Conservation (phyloP, 64 coral and sea anemone genomes). For the Pachyseris speciosa region DNA sequence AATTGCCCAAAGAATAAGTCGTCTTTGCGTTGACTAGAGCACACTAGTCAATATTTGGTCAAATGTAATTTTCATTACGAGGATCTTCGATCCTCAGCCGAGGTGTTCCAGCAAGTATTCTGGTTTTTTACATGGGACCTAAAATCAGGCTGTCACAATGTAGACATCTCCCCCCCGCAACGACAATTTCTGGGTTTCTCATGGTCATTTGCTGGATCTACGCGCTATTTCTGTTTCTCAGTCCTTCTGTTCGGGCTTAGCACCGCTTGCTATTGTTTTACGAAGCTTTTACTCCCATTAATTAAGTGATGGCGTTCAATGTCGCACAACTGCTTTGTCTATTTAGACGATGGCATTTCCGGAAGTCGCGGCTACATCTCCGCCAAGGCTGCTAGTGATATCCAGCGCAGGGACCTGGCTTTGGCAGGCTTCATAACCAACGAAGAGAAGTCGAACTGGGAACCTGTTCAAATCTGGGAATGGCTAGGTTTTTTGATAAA, state of each 20-base stretch:
- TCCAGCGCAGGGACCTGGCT: constrained; percentile 6
- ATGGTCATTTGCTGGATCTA: background rate
- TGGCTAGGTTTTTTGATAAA: no score
- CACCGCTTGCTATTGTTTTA: background rate
- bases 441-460: no score
- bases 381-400: constrained; percentile 11
- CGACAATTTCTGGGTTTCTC: constrained; percentile 40
- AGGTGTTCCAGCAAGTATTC: constrained; percentile 2
- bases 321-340: background rate
- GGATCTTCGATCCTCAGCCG: constrained; percentile 35
- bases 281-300: constrained; percentile 44
- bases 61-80: constrained; percentile 28
- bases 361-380: constrained; percentile 2
- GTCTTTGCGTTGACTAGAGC: no score
- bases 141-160: constrained; percentile 24
- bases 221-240: background rate
- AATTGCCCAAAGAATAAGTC: no score
- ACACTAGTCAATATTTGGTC: constrained; percentile 41
- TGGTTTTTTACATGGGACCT: constrained; percentile 47
- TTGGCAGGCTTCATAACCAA: no score
- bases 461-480: no score
- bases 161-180: constrained; percentile 27
- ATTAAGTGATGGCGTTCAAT: constrained; percentile 6
- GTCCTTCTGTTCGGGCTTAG: constrained; percentile 29
- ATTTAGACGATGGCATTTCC: constrained; percentile 1